These are phyloP conservation scores for Ernsta delagoae DNA, from an alignment of 2,888 invertebrate species.

Conservation along the genomic window DNA sequence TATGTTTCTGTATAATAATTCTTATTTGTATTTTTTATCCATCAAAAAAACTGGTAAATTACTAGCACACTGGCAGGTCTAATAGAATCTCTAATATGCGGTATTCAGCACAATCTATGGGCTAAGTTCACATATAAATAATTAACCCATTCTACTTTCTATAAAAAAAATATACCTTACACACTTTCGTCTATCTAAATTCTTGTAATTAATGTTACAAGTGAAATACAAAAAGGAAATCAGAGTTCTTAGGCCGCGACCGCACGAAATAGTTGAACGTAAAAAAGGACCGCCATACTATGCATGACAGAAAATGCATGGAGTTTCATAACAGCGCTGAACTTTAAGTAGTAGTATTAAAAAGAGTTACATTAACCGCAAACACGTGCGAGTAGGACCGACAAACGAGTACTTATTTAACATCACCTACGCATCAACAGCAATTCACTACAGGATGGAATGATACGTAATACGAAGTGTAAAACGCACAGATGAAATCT, in stretches of 20 bases:
- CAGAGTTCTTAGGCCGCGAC: slow-evolving; percentile 42
- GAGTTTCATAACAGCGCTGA: slow-evolving; percentile 40
- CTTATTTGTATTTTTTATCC: not conserved
- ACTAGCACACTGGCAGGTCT: slow-evolving; percentile 2
- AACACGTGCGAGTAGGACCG: slow-evolving; percentile 21
- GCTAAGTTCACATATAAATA: not conserved
- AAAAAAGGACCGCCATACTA: slow-evolving; percentile 37
- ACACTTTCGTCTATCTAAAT: slow-evolving; percentile 56
- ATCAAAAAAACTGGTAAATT: not conserved
- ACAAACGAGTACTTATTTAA: not conserved
- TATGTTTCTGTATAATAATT: not conserved
- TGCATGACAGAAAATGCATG: slow-evolving; percentile 51
- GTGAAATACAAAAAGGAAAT: slow-evolving; percentile 41
- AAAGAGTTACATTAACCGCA: slow-evolving; percentile 8
- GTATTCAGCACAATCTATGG: not conserved
- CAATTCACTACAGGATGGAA: not conserved
- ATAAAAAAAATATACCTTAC: slow-evolving; percentile 49
- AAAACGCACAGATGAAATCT: slow-evolving; percentile 6
- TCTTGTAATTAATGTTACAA: slow-evolving; percentile 45
- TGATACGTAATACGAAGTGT: slow-evolving; percentile 11
- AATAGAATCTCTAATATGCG: not conserved
- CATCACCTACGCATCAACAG: slow-evolving; percentile 9
- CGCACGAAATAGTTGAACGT: slow-evolving; percentile 29
- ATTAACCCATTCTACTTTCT: slow-evolving; percentile 3
- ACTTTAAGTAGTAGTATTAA: slow-evolving; percentile 19